Conservation (phyloP, 2,888 invertebrate genomes). For the Halocaridina rubra region DNA sequence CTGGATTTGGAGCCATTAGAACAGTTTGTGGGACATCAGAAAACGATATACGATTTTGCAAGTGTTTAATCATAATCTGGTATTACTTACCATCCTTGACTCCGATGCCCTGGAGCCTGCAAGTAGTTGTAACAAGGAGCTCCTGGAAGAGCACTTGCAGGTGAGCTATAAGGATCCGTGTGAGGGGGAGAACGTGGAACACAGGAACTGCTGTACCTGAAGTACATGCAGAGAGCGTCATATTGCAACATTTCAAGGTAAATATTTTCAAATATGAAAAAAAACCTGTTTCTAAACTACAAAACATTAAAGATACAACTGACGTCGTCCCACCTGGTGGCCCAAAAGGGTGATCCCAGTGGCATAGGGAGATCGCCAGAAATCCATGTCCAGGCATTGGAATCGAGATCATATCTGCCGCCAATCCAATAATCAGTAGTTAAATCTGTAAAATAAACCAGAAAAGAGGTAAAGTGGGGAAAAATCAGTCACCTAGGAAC, state of each 20-base stretch:
- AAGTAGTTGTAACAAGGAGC: constrained; percentile 10
- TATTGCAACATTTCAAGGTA: no score
- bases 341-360: constrained; percentile 14
- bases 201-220: constrained; percentile 7
- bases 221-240: no score
- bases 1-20: no score
- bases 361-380: constrained; percentile 1
- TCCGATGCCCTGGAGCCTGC: not conserved
- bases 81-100: not conserved
- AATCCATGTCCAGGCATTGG: constrained; percentile 10
- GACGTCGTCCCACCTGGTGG: no score
- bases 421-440: constrained; percentile 11
- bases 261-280: no score
- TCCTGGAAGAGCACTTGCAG: not conserved
- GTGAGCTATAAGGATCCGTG: constrained; percentile 18
- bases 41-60: no score
- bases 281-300: no score
- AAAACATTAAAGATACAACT: no score
- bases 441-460: not conserved
- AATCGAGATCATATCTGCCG: constrained; percentile 6
- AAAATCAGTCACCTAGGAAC: no score
- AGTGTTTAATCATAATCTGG: no score
- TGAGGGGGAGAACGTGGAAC: constrained; percentile 15
- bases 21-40: no score
- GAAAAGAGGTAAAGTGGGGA: no score